Evolutionary conservation across 2,888 invertebrate genomes (phyloP), one percentile per base, ranked within the genome.

Genomic region (Anodontia alba): DNA sequence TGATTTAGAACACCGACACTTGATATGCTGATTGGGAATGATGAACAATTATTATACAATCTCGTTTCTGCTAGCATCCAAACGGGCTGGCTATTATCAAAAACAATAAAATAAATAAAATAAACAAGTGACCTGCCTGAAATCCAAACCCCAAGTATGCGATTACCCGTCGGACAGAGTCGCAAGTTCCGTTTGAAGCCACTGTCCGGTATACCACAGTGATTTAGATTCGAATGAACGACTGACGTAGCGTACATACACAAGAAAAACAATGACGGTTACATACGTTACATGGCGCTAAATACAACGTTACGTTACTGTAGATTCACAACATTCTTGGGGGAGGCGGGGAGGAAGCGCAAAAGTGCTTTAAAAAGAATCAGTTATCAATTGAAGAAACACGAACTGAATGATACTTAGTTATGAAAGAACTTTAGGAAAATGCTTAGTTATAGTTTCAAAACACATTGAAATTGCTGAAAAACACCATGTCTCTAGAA

Each of bases 241-340:
- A 49, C 20, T 49, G n/a, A 49, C 49, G 8, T 20, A 20, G 20
- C 49, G 49, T 49, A 49, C 49, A 49, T 15, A 49, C 8, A 7
- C 49, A 15, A n/a, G 12, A 49, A 49, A 15, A 49, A n/a, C 49
- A 49, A 15, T 15, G 8, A 20, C 8, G 8, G 17, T 49, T 10
- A 20, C 49, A 49, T n/a, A 49, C 3, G 3, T 15, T 49, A 49
- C 49, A 38, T 38, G 38, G 38, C 38, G 38, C 38, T 38, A 38
- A 38, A 38, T 12, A 8, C 38, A 12, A 38, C 38, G 38, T 38
- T 38, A 38, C 38, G 12, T 38, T 38, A 38, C 5, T 20, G 15
- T 54, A 54, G 26, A 54, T 54, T 54, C 2, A 54, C 54, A 54
- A 23, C 54, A 54, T 54, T 54, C 54, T 54, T 23, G 54, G 17